These are phyloP conservation scores for Diachrysia chrysitis DNA, from an alignment of 2,888 invertebrate genomes.

Conservation along the genomic window DNA sequence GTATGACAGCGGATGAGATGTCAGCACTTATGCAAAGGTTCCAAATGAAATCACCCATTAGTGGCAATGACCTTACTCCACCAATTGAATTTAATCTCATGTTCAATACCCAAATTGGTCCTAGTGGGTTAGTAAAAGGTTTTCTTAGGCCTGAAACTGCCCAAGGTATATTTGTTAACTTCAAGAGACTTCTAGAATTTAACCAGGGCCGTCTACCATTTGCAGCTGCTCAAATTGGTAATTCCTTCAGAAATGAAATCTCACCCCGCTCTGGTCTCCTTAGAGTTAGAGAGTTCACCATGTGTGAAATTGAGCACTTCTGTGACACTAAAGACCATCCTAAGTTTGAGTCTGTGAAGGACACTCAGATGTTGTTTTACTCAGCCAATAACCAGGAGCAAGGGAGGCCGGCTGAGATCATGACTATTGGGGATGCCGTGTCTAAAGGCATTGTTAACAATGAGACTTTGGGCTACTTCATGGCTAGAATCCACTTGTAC, in stretches of 20 bases:
- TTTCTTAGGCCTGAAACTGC: slow-evolving; percentile 99
- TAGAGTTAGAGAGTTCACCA: slow-evolving; percentile 99
- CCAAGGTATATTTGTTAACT: slow-evolving; percentile 99
- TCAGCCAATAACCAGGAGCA: slow-evolving; percentile 99
- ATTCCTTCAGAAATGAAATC: slow-evolving; percentile 99
- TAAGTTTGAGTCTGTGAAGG: slow-evolving; percentile 94
- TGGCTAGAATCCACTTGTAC: slow-evolving; percentile 98
- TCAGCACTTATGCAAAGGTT: slow-evolving; percentile 94
- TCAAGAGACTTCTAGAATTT: slow-evolving; percentile 98
- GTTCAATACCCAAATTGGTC: slow-evolving; percentile 99
- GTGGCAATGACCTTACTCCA: slow-evolving; percentile 97
- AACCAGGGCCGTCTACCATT: slow-evolving; percentile 99
- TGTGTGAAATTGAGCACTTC: slow-evolving; percentile 99
- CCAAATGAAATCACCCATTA: slow-evolving; percentile 98
- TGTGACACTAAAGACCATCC: slow-evolving; percentile 98
- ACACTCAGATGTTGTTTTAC: slow-evolving; percentile 94
- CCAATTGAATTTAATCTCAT: slow-evolving; percentile 99
- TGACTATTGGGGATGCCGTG: slow-evolving; percentile 97
- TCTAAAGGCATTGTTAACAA: slow-evolving; percentile 96
- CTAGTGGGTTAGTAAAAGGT: slow-evolving; percentile 97
- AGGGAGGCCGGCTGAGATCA: slow-evolving; percentile 94
- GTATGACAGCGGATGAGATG: slow-evolving; percentile 97
- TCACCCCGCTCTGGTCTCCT: slow-evolving; percentile 98
- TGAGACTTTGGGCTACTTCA: slow-evolving; percentile 99
- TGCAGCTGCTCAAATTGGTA: slow-evolving; percentile 99